Base-by-base conservation (phyloP, 1,140 invertebrate species). In the Dufourea novaeangliae region DNA sequence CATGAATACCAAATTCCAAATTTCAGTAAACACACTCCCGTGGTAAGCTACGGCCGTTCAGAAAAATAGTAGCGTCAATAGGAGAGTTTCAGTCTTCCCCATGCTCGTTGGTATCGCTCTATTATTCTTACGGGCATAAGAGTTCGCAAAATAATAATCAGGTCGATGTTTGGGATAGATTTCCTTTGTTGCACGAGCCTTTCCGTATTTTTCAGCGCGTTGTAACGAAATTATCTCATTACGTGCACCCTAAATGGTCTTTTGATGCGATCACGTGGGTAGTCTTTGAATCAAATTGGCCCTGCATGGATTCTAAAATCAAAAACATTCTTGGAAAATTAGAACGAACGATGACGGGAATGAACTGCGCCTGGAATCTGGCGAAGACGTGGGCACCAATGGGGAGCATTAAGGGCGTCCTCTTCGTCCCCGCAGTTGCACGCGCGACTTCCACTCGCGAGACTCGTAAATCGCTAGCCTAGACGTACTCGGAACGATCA, bases 271-370 rank as follows among this genome's bases (percentile, higher is more conserved):
- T n/a, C n/a, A n/a, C n/a, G n/a, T n/a, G n/a, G n/a, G n/a, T n/a
- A n/a, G n/a, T n/a, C n/a, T n/a, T n/a, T n/a, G 68, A 59, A 46
- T 50, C 4, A 5, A 74, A 69, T 72, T 78, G 57, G 79, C 41
- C 39, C 22, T 34, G 63, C 54, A 46, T 54, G 25, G 67, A 72
- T 77, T 80, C 64, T 64, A 84, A n/a, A n/a, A 84, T 84, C 82
- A 46, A 57, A 27, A 12, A 66, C 78, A 52, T 75, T 73, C 52
- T 10, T 25, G 17, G 77, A 20, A 69, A 85, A 84, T 81, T 78
- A 75, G 57, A 81, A 84, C 59, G 66, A 78, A 85, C 69, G 74
- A 67, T 29, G 22, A 64, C 32, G 44, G 17, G 62, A 83, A 84
- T 84, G 67, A 83, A 52, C 56, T 29, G 76, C 57, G 52, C 46